Evolutionary conservation across 2,888 invertebrate genomes (phyloP), one percentile per base, ranked within the genome.

Genomic region (Drosophila mimetica): DNA sequence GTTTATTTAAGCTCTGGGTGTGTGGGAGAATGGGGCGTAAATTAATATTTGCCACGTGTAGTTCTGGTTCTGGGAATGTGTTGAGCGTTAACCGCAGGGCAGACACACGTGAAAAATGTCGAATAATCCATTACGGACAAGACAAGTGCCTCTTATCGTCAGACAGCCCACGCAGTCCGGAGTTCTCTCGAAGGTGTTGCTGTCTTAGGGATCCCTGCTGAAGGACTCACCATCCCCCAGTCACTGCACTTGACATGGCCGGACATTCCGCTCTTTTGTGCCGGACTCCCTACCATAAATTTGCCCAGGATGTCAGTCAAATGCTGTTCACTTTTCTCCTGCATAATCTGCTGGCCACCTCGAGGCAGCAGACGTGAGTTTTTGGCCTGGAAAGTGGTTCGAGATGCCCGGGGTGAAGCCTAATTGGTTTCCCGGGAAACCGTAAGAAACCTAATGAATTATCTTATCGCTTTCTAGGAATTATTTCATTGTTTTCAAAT

Each of bases 31-130:
- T 8, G 5, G 14, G 37, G 18, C 71, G 72, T 42, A 46, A 75
- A 87, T 84, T 82, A 88, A 86, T 84, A 86, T 82, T 88, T 77
- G 70, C 70, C 84, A 77, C 88, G 74, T 79, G 82, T 63, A 71
- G 48, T 50, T 32, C 64, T 71, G 71, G 48, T 50, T 32, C 64
- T 71, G 32, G 70, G 63, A 71, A 74, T 67, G 64, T 72, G 76
- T 71, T 51, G 51, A 80, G 78, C 67, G 65, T 47, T 67, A 55
- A 47, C 50, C 66, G 54, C 63, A 39, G 70, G 48, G 39, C 37
- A 41, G 51, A n/a, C 50, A 57, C 65, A 76, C 58, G 61, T 85
- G 82, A 83, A 74, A 85, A 82, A 83, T 83, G 71, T 54, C 72
- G 37, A 71, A 75, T 77, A 85, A 87, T 83, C 79, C 71, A 85